These are phyloP conservation scores for Leptinotarsa lineolata DNA, from an alignment of 1,140 invertebrate genomes.

Conservation along the genomic window DNA sequence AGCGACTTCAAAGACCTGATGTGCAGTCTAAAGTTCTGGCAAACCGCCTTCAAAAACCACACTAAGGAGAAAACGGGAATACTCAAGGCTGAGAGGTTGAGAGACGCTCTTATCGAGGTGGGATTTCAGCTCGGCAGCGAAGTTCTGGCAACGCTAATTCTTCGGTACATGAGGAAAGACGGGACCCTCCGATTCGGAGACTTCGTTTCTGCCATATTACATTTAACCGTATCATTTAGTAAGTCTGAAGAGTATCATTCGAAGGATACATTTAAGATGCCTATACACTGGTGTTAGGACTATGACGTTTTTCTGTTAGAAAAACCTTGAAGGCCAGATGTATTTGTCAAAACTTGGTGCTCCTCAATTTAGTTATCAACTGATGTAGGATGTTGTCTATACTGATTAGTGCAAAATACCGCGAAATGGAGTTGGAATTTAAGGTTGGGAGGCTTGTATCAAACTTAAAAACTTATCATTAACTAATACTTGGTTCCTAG, in stretches of 20 bases:
- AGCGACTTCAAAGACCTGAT: constrained; percentile 90
- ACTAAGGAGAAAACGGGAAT: constrained; percentile 91
- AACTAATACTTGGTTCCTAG: no score
- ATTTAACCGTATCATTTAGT: constrained; percentile 87
- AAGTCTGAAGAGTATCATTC: constrained; percentile 53
- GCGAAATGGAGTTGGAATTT: no score
- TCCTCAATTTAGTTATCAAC: no score
- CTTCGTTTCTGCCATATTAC: constrained; percentile 87
- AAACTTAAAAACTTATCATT: no score
- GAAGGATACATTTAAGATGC: background rate
- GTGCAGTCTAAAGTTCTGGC: constrained; percentile 90
- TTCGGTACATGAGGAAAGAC: constrained; percentile 91
- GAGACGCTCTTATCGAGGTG: constrained; percentile 83
- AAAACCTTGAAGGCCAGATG: no score
- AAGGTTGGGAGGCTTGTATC: no score
- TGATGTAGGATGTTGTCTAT: no score
- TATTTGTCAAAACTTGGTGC: no score
- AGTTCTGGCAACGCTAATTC: constrained; percentile 78
- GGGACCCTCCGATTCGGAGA: constrained; percentile 91
- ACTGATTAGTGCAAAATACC: no score
- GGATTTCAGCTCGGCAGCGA: constrained; percentile 86
- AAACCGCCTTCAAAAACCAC: constrained; percentile 87
- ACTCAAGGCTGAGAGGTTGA: constrained; percentile 80
- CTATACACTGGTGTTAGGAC: no score
- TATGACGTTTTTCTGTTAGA: no score